phyloP scores from a whole-genome alignment of 2,797 vertebrate genomes.

The Aplochiton taeniatus region DNA sequence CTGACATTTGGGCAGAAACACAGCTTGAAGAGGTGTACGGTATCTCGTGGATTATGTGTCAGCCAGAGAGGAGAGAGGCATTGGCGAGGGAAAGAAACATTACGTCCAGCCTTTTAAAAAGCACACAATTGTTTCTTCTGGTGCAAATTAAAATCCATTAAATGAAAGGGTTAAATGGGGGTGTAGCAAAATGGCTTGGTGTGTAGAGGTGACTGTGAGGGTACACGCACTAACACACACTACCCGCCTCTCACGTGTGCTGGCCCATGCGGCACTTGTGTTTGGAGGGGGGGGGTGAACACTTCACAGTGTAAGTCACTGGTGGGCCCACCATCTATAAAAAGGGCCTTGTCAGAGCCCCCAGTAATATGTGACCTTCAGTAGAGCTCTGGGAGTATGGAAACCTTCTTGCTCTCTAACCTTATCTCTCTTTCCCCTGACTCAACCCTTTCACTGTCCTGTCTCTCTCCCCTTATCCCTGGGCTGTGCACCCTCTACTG shows the following conservation, averaged over 20 bases:
- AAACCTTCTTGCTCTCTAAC: conserved; percentile 49
- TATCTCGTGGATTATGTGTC: neutral
- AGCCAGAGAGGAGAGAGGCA: neutral
- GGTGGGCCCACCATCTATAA: conserved; percentile 65
- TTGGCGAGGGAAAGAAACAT: neutral
- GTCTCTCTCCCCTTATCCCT: neutral
- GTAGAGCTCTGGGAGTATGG: conserved; percentile 45
- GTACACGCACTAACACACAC: neutral
- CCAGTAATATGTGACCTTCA: conserved; percentile 72
- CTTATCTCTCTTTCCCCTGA: neutral
- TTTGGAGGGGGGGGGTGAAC: conserved; percentile 15
- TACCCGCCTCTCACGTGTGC: too few species aligned
- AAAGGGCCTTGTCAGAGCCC: conserved; percentile 63
- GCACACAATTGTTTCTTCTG: too few species aligned
- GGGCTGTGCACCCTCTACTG: neutral
- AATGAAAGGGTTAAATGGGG: too few species aligned
- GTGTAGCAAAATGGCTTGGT: too few species aligned
- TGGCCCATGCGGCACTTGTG: conserved; percentile 22
- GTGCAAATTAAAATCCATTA: too few species aligned
- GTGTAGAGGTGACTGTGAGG: neutral
- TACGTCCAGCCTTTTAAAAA: too few species aligned
- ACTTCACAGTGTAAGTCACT: conserved; percentile 27
- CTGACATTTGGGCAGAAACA: conserved; percentile 28
- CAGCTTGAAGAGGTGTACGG: neutral
- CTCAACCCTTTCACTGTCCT: neutral